Conservation (phyloP, 2,888 invertebrate genomes). For the Drosophila yooni region DNA sequence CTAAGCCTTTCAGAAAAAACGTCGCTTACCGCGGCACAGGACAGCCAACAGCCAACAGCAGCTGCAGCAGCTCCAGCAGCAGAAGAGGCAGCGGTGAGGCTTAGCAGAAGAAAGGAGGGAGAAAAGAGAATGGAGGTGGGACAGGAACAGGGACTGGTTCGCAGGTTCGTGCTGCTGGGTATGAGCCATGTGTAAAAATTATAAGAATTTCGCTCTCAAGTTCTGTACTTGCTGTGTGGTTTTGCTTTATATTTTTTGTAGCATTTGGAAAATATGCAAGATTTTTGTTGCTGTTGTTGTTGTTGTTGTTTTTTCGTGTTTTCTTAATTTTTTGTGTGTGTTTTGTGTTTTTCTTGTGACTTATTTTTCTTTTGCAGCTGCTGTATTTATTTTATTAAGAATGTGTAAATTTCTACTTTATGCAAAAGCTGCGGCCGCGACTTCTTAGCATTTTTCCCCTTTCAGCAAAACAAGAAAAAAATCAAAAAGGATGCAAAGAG, state of each 20-base stretch:
- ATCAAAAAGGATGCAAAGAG: neutral
- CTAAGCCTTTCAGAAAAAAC: constrained; percentile 73
- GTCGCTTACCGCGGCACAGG: constrained; percentile 51
- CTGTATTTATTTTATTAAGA: constrained; percentile 78
- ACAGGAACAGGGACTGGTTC: neutral
- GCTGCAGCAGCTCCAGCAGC: neutral
- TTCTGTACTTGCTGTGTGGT: constrained; percentile 59
- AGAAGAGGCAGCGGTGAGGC: rapidly evolving
- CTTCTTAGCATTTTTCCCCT: constrained; percentile 74
- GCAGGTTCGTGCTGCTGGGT: neutral
- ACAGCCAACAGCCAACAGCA: constrained; percentile 14
- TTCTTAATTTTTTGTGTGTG: constrained; percentile 1
- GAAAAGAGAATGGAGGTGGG: neutral
- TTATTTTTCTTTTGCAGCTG: constrained; percentile 52
- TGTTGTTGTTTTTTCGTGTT: neutral
- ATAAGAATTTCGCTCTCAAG: constrained; percentile 78
- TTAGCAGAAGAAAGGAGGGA: neutral
- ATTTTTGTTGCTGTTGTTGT: constrained; percentile 15
- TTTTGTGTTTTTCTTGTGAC: constrained; percentile 11
- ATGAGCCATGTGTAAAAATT: constrained; percentile 71
- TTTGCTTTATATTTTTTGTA: constrained; percentile 31
- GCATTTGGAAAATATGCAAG: constrained; percentile 64
- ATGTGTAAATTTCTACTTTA: constrained; percentile 81
- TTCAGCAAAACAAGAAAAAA: constrained; percentile 11
- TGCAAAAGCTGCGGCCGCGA: constrained; percentile 72